phyloP scores from a whole-genome alignment of 1,140 invertebrate genomes.

The Cotesia glomerata region DNA sequence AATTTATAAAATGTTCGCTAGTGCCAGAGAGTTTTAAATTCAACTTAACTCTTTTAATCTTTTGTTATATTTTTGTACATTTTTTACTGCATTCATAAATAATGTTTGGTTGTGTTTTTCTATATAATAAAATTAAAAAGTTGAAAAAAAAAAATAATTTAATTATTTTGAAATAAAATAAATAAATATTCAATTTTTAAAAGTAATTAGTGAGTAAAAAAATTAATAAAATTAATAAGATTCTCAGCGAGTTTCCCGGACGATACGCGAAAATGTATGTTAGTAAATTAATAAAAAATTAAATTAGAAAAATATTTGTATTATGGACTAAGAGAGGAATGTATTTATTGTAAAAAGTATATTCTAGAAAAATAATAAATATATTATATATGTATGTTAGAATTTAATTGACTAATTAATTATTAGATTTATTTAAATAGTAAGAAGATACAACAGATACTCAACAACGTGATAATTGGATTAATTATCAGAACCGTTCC shows the following conservation, averaged over 20 bases:
- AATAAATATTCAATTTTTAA: not conserved
- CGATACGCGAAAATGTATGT: too few species aligned
- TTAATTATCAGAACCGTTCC: too few species aligned
- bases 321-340: conserved; percentile 37
- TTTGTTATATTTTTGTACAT: conserved; percentile 58
- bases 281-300: not conserved
- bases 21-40: conserved; percentile 17
- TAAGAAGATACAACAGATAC: not conserved
- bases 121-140: too few species aligned
- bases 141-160: too few species aligned
- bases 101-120: conserved; percentile 37
- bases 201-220: conserved; percentile 21
- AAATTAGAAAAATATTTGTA: conserved; percentile 21
- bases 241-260: too few species aligned
- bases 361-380: conserved; percentile 33
- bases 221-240: conserved; percentile 4
- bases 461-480: too few species aligned
- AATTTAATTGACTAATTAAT: not conserved
- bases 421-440: not conserved
- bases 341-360: conserved; percentile 52
- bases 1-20: not conserved
- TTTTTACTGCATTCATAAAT: conserved; percentile 46
- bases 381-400: not conserved
- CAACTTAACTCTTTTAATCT: conserved; percentile 34
- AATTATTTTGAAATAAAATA: too few species aligned